These are phyloP conservation scores for Manis crassicaudata DNA, from an alignment of 2,797 vertebrate genomes.

Conservation along the genomic window DNA sequence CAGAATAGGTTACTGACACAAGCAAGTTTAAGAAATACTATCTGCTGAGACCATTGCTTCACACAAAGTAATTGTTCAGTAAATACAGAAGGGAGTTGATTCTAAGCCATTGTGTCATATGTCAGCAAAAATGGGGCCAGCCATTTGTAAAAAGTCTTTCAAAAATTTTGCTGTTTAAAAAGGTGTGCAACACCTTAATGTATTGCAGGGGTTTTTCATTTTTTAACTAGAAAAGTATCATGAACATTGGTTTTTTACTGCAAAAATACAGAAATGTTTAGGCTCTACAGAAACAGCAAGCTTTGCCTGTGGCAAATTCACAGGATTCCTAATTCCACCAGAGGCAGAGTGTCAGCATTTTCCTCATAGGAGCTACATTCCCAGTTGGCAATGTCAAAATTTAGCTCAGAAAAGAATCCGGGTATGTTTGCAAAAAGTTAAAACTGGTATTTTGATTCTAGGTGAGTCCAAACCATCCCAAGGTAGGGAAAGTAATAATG, in stretches of 20 bases:
- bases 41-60: neutral
- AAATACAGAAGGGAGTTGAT: neutral
- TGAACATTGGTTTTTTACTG: conserved; percentile 8
- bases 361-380: conserved; percentile 14
- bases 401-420: conserved; percentile 58
- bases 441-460: conserved; percentile 47
- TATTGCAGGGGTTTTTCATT: neutral
- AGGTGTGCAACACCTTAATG: neutral
- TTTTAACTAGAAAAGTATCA: neutral
- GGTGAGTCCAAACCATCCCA: neutral
- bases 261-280: conserved; percentile 37
- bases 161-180: neutral
- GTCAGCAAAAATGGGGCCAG: neutral
- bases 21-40: neutral
- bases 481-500: neutral
- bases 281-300: conserved; percentile 36
- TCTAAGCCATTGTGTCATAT: neutral
- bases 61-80: neutral
- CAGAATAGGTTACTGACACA: neutral
- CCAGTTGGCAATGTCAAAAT: conserved; percentile 53
- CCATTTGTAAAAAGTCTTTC: neutral
- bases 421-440: conserved; percentile 58
- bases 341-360: conserved; percentile 54
- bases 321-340: conserved; percentile 64
- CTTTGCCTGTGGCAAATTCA: conserved; percentile 70